Evolutionary conservation across 1,140 invertebrate genomes (phyloP).

Genomic region (Rhyzopertha dominica): DNA sequence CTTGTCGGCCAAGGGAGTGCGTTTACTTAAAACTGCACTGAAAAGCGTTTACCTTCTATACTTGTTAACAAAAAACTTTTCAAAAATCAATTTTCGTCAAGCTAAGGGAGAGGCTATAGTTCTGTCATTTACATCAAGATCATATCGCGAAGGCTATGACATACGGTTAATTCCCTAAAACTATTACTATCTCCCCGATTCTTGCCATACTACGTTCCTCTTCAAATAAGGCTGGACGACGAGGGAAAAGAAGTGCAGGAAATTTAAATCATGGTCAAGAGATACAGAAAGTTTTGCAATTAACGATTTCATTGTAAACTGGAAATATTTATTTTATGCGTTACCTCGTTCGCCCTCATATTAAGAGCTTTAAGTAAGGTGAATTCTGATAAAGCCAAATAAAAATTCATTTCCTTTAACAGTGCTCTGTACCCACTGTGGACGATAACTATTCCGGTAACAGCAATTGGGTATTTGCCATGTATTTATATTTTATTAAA

Average conservation of each 20-base stretch:
- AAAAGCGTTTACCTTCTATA: too few species aligned
- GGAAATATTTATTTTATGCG: slow-evolving; percentile 27
- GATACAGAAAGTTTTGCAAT: slow-evolving; percentile 22
- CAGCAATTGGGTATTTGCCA: too few species aligned
- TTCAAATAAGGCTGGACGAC: slow-evolving; percentile 1
- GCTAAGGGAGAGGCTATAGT: background rate
- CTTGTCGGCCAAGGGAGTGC: too few species aligned
- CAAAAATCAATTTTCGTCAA: too few species aligned
- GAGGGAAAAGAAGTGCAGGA: slow-evolving; percentile 18
- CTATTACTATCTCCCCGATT: background rate
- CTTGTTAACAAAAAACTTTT: too few species aligned
- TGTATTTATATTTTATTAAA: too few species aligned
- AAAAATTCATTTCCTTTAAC: slow-evolving; percentile 30
- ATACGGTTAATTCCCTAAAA: background rate
- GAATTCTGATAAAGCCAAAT: slow-evolving; percentile 21
- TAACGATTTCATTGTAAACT: slow-evolving; percentile 32
- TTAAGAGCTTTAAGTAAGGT: slow-evolving; percentile 28
- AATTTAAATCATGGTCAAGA: slow-evolving; percentile 29
- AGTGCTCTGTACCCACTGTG: slow-evolving; percentile 41
- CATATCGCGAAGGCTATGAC: background rate
- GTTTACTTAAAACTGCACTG: too few species aligned
- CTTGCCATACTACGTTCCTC: background rate
- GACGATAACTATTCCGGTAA: slow-evolving; percentile 26
- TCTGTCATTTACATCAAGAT: slow-evolving; percentile 1
- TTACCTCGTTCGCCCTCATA: slow-evolving; percentile 30